phyloP scores from a whole-genome alignment of 2,888 invertebrate species.

The Parelbella ahira region DNA sequence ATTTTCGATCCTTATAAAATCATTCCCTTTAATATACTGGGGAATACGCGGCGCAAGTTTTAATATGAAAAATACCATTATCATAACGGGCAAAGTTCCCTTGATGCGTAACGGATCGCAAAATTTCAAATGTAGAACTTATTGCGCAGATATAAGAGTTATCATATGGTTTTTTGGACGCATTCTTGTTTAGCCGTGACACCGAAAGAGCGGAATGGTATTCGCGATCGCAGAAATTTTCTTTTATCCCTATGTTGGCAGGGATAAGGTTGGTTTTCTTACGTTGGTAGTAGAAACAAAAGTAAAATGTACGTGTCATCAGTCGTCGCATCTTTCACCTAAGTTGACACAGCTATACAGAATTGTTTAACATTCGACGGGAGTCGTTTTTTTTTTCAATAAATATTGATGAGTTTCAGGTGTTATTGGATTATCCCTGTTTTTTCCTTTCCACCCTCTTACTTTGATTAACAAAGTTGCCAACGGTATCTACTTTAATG shows the following conservation, averaged over 20 bases:
- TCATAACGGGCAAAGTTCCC: conserved; percentile 48
- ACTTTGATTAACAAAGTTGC: conserved; percentile 65
- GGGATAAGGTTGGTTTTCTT: conserved; percentile 28
- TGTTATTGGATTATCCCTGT: conserved; percentile 37
- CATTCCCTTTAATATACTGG: conserved; percentile 36
- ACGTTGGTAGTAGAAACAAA: conserved; percentile 21
- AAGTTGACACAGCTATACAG: conserved; percentile 44
- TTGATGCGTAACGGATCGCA: too few relatives aligned
- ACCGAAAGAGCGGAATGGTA: conserved; percentile 20
- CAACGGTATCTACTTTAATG: conserved; percentile 29
- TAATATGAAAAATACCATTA: conserved; percentile 79
- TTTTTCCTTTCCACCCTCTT: conserved; percentile 42
- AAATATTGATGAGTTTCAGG: conserved; percentile 56
- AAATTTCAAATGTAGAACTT: conserved; percentile 27
- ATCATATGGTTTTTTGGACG: conserved; percentile 3
- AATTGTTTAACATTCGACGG: conserved; percentile 54
- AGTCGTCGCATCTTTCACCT: conserved; percentile 37
- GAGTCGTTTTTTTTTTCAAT: conserved; percentile 51
- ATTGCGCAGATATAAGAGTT: conserved; percentile 18
- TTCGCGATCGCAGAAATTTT: conserved; percentile 31
- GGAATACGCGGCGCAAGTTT: conserved; percentile 50
- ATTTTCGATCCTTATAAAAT: conserved; percentile 29
- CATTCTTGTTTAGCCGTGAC: conserved; percentile 3
- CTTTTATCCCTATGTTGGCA: conserved; percentile 26
- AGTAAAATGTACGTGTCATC: conserved; percentile 20